Evolutionary conservation across 2,113 vertebrate species (phyloP).

Genomic region (Phaetusa simplex): DNA sequence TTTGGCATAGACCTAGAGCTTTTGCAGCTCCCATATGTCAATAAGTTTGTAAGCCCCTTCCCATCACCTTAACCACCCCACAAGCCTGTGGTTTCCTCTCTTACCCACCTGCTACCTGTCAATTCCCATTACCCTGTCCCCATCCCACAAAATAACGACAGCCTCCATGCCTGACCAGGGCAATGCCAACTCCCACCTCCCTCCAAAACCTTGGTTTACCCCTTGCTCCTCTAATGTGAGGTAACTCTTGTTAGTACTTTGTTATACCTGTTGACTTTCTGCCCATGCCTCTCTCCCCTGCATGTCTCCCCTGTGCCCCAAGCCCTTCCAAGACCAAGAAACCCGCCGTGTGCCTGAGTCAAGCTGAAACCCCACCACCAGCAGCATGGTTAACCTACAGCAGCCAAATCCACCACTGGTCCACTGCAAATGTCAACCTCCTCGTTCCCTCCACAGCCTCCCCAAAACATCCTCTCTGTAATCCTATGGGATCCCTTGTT

Average conservation of each 20-base stretch:
- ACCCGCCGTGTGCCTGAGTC: not conserved
- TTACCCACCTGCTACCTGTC: not conserved
- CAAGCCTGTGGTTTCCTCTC: not conserved
- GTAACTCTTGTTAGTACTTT: not conserved
- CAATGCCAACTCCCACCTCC: not conserved
- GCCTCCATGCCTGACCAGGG: not conserved
- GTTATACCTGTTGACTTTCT: not conserved
- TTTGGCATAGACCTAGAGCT: not conserved
- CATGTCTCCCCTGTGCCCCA: not conserved
- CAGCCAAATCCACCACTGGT: not conserved
- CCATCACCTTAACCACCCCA: too few species aligned
- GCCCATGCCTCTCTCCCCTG: not conserved
- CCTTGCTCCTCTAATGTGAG: not conserved
- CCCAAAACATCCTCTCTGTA: not conserved
- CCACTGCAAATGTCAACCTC: not conserved
- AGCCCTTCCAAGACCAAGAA: not conserved
- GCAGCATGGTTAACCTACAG: too few species aligned
- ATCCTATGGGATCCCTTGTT: not conserved
- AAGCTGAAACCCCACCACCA: not conserved
- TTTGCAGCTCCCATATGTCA: not conserved
- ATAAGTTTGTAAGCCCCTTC: not conserved
- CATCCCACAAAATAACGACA: not conserved
- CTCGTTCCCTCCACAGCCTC: not conserved
- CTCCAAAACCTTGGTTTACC: not conserved
- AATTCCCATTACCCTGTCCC: not conserved